phyloP scores from a whole-genome alignment of 2,113 vertebrate species.

The Euleptes europaea region DNA sequence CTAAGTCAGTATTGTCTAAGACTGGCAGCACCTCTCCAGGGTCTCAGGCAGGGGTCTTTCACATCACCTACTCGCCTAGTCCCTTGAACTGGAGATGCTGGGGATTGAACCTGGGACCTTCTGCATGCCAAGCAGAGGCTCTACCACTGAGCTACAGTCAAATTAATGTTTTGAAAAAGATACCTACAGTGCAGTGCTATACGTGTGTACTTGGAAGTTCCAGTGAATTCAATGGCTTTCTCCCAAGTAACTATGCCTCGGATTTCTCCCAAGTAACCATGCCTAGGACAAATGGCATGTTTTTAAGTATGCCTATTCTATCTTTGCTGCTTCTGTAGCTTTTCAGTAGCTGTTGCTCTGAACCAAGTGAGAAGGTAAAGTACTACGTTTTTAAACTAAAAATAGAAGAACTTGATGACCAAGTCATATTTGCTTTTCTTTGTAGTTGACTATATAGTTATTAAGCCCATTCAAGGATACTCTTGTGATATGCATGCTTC shows the following conservation, averaged over 20 bases:
- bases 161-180: neutral
- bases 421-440: slow-evolving; percentile 17
- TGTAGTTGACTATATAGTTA: slow-evolving; percentile 94
- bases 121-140: too few species aligned
- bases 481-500: slow-evolving; percentile 89
- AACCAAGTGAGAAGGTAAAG: neutral
- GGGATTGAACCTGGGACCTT: too few species aligned
- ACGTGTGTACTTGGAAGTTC: too few species aligned
- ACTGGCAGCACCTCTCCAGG: too few species aligned
- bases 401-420: neutral
- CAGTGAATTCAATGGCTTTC: too few species aligned
- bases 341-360: neutral
- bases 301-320: neutral
- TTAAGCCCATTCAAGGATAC: slow-evolving; percentile 85
- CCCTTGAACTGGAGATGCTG: too few species aligned
- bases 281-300: too few species aligned
- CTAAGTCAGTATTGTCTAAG: too few species aligned
- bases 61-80: too few species aligned
- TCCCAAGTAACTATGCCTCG: too few species aligned
- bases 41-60: too few species aligned
- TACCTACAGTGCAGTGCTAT: neutral
- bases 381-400: neutral
- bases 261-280: neutral
- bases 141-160: too few species aligned
- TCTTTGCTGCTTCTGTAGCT: neutral